Evolutionary conservation across 2,888 invertebrate species (phyloP).

Genomic region (Metacarcinus magister): DNA sequence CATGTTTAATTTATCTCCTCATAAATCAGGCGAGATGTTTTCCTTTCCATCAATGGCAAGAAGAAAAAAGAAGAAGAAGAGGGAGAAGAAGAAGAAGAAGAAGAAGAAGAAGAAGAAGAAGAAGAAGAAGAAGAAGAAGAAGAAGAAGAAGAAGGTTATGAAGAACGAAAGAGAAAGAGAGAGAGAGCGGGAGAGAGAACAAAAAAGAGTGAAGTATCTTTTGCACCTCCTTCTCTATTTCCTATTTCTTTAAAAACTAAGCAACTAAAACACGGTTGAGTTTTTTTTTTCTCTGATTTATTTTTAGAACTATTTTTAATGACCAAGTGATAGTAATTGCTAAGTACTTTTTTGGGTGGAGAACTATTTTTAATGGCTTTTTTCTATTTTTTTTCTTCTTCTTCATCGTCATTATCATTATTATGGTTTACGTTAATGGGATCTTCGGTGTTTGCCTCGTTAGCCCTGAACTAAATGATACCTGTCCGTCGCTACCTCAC

Average conservation of each 20-base stretch:
- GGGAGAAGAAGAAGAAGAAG: no score
- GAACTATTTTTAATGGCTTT: not conserved
- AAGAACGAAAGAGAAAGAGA: not conserved
- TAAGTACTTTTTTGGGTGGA: no score
- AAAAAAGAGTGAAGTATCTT: no score
- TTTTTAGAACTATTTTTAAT: no score
- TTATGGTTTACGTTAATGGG: not conserved
- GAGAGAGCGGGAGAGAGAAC: not conserved
- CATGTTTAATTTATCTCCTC: slow-evolving; percentile 41
- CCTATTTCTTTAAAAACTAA: no score
- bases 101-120: not conserved
- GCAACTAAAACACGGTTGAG: no score
- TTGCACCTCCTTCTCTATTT: no score
- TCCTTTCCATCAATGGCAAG: slow-evolving; percentile 34
- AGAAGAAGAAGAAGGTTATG: not conserved
- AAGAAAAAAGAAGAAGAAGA: not conserved
- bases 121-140: not conserved
- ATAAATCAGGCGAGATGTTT: slow-evolving; percentile 26
- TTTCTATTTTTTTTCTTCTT: not conserved
- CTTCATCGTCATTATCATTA: not conserved
- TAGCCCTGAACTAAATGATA: not conserved
- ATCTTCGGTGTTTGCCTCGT: not conserved
- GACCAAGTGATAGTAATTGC: no score
- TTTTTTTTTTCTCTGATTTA: no score
- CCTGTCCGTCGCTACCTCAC: not conserved